A percentile compares a stretch with the other conserved stretches of the same genome.
These are phyloP conservation scores for Fregetta grallaria DNA, from an alignment of 2,113 vertebrate species.

Conservation along the genomic window DNA sequence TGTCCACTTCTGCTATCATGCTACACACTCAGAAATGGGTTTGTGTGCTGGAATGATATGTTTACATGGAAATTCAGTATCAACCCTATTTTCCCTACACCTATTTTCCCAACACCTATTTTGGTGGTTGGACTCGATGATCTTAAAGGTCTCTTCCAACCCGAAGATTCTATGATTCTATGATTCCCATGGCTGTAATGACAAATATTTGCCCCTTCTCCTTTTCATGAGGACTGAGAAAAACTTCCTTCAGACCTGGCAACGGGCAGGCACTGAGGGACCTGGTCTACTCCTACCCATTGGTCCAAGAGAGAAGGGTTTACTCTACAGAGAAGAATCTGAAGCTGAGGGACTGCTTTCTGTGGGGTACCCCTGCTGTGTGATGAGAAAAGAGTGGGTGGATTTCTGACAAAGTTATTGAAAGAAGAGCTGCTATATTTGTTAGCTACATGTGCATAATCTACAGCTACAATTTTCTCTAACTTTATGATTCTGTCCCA, in stretches of 20 bases:
- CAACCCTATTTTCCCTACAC: not conserved
- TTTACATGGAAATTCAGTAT: not conserved
- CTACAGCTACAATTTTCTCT: not conserved
- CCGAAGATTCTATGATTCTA: too few species aligned
- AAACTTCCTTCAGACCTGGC: not conserved
- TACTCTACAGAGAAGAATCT: not conserved
- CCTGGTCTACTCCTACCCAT: not conserved
- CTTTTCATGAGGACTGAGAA: not conserved
- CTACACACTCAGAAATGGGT: not conserved
- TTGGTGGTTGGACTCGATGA: too few species aligned
- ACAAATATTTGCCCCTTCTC: not conserved
- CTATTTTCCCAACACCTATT: too few species aligned
- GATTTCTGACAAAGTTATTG: not conserved
- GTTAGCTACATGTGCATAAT: not conserved
- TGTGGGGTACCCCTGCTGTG: fast-evolving
- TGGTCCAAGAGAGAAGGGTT: not conserved
- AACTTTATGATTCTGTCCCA: not conserved
- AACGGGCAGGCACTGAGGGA: not conserved
- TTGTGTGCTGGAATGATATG: not conserved
- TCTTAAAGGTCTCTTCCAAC: too few species aligned
- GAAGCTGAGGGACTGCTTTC: not conserved
- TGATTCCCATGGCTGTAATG: not conserved
- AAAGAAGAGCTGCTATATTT: not conserved
- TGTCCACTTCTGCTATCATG: not conserved
- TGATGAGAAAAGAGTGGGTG: not conserved